Evolutionary conservation across 53 echinoderm and acorn worm species (phyloP).

Genomic region (Holothuria leucospilota): DNA sequence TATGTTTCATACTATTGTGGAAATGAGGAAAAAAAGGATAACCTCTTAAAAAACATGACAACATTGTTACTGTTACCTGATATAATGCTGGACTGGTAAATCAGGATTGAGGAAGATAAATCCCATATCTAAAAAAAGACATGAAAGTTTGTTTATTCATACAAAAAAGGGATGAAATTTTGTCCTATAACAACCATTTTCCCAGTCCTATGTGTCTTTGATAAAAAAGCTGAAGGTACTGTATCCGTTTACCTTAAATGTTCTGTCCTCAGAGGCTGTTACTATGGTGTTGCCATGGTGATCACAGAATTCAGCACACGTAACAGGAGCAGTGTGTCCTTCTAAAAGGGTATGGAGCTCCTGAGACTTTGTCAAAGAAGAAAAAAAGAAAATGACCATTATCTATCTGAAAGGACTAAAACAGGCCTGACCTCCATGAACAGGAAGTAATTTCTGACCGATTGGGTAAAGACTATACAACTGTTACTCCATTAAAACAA

Average conservation of each 20-base stretch:
- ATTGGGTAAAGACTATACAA: too few relatives aligned
- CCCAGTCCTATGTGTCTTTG: too few relatives aligned
- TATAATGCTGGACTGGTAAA: slow-evolving; percentile 92
- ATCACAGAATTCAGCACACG: slow-evolving; percentile 92
- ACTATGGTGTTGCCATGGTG: slow-evolving; percentile 72
- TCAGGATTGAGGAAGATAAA: slow-evolving; percentile 63
- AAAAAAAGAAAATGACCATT: background rate
- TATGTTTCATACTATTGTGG: too few relatives aligned
- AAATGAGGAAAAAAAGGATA: too few relatives aligned
- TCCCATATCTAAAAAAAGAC: slow-evolving; percentile 80
- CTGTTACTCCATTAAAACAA: too few relatives aligned
- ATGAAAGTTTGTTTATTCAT: background rate
- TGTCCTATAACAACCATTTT: too few relatives aligned
- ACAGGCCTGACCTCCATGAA: too few relatives aligned
- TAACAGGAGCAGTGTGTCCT: slow-evolving; percentile 87
- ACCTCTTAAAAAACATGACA: too few relatives aligned
- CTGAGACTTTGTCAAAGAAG: slow-evolving; percentile 49
- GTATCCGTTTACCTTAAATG: slow-evolving; percentile 80
- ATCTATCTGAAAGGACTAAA: too few relatives aligned
- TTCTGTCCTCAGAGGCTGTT: slow-evolving; percentile 93
- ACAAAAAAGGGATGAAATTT: too few relatives aligned
- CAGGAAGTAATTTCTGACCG: too few relatives aligned
- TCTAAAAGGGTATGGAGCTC: slow-evolving; percentile 59
- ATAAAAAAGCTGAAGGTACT: too few relatives aligned
- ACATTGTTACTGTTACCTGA: slow-evolving; percentile 65